These are phyloP conservation scores for Acinonyx jubatus DNA, from an alignment of 2,113 vertebrate genomes.

Conservation along the genomic window DNA sequence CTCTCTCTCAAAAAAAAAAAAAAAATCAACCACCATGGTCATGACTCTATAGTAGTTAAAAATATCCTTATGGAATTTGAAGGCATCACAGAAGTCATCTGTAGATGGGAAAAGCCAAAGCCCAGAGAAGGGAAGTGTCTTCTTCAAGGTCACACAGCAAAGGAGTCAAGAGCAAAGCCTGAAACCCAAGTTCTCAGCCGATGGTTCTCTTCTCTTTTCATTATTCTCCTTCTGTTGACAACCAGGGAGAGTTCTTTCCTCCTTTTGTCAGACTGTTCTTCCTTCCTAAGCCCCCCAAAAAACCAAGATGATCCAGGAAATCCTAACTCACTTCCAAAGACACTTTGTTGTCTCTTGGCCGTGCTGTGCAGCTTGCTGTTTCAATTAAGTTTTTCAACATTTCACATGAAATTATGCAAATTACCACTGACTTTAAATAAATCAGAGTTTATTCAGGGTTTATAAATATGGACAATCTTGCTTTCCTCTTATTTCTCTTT, in stretches of 20 bases:
- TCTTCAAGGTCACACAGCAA: not conserved
- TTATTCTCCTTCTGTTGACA: not conserved
- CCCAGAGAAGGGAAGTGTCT: not conserved
- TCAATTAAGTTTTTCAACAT: not conserved
- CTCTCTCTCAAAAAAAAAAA: too few species aligned
- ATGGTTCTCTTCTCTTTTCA: not conserved
- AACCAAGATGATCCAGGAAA: not conserved
- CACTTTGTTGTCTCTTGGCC: not conserved
- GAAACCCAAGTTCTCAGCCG: not conserved
- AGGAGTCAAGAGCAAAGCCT: not conserved
- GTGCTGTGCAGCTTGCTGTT: not conserved
- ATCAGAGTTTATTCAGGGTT: not conserved
- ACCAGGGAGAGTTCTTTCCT: not conserved
- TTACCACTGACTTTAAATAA: conserved; percentile 2
- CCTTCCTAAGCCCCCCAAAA: not conserved
- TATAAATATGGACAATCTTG: conserved; percentile 36
- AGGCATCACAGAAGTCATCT: not conserved
- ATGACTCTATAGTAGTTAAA: not conserved
- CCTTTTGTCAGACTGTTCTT: not conserved
- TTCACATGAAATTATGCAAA: conserved; percentile 12
- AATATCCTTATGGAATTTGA: not conserved
- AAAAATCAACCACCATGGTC: not conserved
- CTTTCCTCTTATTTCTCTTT: not conserved
- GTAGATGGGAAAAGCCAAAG: not conserved
- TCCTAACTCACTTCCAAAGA: conserved; percentile 27